Conservation (phyloP, 2,113 vertebrate species). For the Fregetta grallaria region DNA sequence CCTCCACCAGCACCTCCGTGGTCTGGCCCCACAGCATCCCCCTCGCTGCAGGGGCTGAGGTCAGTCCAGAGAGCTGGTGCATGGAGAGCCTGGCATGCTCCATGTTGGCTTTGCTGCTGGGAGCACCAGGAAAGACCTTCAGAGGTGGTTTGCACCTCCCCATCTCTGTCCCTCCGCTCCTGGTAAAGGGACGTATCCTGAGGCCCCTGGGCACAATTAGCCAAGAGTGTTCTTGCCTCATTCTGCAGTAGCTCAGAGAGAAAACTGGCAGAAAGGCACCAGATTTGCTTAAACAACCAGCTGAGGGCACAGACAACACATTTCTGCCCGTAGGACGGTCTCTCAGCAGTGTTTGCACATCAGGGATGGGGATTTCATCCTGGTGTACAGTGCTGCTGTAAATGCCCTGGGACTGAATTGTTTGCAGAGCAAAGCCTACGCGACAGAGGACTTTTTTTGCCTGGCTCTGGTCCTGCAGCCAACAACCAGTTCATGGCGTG, state of each 20-base stretch:
- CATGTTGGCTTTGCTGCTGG: not conserved
- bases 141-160: not conserved
- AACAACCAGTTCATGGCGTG: not conserved
- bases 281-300: not conserved
- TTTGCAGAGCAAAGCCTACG: fast-evolving
- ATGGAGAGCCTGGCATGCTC: not conserved
- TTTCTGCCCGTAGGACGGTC: fast-evolving
- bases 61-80: not conserved
- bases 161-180: not conserved
- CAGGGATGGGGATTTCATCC: not conserved
- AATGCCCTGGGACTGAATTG: not conserved
- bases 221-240: not conserved
- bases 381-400: no score
- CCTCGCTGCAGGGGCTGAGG: not conserved
- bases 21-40: not conserved
- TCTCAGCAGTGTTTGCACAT: not conserved
- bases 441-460: not conserved
- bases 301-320: not conserved
- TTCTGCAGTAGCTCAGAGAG: not conserved
- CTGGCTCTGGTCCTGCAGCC: not conserved
- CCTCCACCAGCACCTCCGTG: not conserved
- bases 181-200: not conserved
- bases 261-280: not conserved
- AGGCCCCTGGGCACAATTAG: not conserved
- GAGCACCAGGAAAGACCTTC: not conserved